Base-by-base conservation (phyloP, 2,888 invertebrate genomes). In the Smittia sp. region DNA sequence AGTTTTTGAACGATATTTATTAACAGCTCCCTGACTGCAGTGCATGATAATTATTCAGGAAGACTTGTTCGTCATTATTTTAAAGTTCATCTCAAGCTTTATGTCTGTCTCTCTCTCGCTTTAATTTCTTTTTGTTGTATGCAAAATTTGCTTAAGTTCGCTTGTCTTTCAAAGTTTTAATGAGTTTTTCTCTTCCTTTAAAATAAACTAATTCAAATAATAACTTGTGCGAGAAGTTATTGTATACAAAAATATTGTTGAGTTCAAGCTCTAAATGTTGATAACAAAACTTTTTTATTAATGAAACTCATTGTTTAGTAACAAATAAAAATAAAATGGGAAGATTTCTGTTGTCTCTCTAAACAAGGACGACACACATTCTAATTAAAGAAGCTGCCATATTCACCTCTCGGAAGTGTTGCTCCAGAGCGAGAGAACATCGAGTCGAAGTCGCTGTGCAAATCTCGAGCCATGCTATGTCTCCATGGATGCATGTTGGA, bases 381-480 rank as follows among this genome's bases (percentile, higher is more conserved):
- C 67, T 73, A 73, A 58, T 73, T 67, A 74, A 74, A 54, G 73
- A 74, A 74, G 65, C 73, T 73, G 65, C 73, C 73, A 66, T 82
- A 83, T 81, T 88, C 86, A 90, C 91, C 90, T 87, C 90, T 85
- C 77, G 90, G 90, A 83, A 88, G 83, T 77, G 86, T 85, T 79
- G 85, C 82, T 77, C 82, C 81, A 27, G 82, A 80, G 76, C 83
- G 86, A 79, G 85, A 87, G 85, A 90, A 90, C 83, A 89, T 89
- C 74, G 88, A 88, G 79, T 90, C 90, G 83, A 90, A 88, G 79
- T 91, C 90, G 67, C 88, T 86, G 78, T 88, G 87, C 79, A 90
- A 81, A 80, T 91, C 90, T 77, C 90, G 87, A 76, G 86, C 86
- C 76, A 86, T 84, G 79, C 86, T 87, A 75, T 87, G 85, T 75